These are phyloP conservation scores for Pardalotus punctatus DNA, from an alignment of 2,113 vertebrate species.

Conservation along the genomic window DNA sequence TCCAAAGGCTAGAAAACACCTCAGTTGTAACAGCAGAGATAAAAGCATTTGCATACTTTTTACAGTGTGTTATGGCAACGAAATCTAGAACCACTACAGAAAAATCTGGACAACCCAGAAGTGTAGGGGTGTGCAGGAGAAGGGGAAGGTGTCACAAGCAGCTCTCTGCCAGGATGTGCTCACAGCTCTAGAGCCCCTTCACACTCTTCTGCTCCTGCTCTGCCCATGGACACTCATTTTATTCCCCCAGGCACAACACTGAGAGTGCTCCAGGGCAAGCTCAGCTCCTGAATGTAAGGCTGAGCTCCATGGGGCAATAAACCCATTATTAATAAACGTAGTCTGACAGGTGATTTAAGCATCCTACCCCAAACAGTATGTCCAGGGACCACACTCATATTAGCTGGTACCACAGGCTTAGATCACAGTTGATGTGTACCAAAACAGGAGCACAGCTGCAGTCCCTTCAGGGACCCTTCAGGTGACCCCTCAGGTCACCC, in stretches of 20 bases:
- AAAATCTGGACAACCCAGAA: neutral
- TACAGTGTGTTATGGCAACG: neutral
- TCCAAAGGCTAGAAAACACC: neutral
- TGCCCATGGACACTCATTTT: neutral
- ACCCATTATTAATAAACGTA: rapidly evolving
- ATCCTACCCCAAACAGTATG: neutral
- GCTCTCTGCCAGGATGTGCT: neutral
- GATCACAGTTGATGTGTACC: neutral
- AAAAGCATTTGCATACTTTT: neutral
- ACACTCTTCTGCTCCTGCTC: rapidly evolving
- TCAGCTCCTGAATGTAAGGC: neutral
- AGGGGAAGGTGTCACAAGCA: neutral
- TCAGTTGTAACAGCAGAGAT: neutral
- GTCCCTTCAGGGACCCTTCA: neutral
- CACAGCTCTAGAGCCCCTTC: rapidly evolving
- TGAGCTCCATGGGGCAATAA: neutral
- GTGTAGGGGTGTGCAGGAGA: neutral
- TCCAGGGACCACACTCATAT: neutral
- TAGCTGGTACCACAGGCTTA: neutral
- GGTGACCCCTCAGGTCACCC: neutral
- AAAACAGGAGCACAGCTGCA: neutral
- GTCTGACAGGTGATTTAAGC: neutral
- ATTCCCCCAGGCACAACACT: neutral
- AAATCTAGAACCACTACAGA: neutral
- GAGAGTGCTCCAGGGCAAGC: neutral